Evolutionary conservation across 2,113 vertebrate genomes (phyloP).

Genomic region (Micromys minutus): DNA sequence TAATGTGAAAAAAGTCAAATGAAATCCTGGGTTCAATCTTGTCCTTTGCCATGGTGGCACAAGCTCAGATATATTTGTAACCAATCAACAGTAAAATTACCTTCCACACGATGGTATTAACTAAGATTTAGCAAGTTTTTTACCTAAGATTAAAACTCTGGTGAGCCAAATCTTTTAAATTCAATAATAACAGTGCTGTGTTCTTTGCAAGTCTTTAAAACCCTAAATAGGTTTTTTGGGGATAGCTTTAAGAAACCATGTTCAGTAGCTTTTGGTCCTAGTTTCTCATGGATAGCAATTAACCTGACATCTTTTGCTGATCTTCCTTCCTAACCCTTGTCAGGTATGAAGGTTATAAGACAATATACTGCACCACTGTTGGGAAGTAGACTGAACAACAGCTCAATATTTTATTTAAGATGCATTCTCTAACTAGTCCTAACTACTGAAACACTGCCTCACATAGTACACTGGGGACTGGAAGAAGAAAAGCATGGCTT

Average conservation of each 20-base stretch:
- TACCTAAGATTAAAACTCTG: conserved; percentile 71
- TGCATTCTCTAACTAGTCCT: not conserved
- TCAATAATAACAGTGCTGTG: not conserved
- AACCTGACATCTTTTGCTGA: not conserved
- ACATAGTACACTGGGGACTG: not conserved
- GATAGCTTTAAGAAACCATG: not conserved
- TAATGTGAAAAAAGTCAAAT: not conserved
- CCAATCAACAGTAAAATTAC: conserved; percentile 77
- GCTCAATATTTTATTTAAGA: not conserved
- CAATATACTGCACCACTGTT: not conserved
- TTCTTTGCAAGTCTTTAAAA: conserved; percentile 48
- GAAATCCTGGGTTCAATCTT: not conserved
- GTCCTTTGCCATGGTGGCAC: conserved; percentile 60
- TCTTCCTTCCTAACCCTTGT: not conserved
- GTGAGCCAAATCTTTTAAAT: conserved; percentile 23
- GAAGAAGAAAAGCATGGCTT: not conserved
- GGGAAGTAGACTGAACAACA: not conserved
- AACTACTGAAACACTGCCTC: not conserved
- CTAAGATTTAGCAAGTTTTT: conserved; percentile 64
- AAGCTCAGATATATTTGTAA: conserved; percentile 61
- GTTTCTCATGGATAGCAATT: not conserved
- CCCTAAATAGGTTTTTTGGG: not conserved
- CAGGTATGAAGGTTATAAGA: not conserved
- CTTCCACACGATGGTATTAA: conserved; percentile 53
- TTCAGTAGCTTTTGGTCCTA: not conserved